Base-by-base conservation (phyloP, 2,888 invertebrate species). In the Mimumesa dahlbomi region DNA sequence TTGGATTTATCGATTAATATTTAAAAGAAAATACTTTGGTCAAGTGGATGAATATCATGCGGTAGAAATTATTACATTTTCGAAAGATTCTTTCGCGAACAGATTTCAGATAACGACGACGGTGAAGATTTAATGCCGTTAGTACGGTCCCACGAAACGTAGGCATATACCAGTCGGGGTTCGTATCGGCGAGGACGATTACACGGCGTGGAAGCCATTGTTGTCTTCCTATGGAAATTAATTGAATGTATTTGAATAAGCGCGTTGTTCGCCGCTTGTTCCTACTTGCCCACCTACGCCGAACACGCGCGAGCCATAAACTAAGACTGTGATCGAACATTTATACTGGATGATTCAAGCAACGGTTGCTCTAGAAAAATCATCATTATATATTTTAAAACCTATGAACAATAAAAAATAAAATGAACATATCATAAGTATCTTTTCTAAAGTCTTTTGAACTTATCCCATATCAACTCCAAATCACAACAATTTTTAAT, bases 201-300 rank as follows among this genome's bases (percentile, higher is more conserved):
- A 78, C 78, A 80, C 74, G 79, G 22, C 65, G 75, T 77, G 65
- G 76, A 66, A 73, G 75, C 85, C 86, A 88, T 88, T 88, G 87
- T 87, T 88, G 85, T 85, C 86, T 82, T 83, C 81, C 86, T 86
- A 88, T 88, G 88, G 87, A 88, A 87, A 88, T 88, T 87, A 88
- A 88, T 88, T 85, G 87, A 88, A 87, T 87, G 85, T 85, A 88
- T 88, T 88, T 88, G 85, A 88, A 88, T 88, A 88, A 87, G 82
- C 82, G 79, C 83, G 83, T 83, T 85, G 85, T 85, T 86, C 85
- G 81, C 82, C 82, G 83, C 81, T 84, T 84, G 85, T 86, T 83
- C 75, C 82, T 82, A 80, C 84, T 84, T 80, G 82, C 79, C 84
- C 83, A 84, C 85, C 83, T 85, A 84, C 85, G 82, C 85, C 77